Conservation (phyloP, 2,888 invertebrate species). For the Melinopterus prodromus region DNA sequence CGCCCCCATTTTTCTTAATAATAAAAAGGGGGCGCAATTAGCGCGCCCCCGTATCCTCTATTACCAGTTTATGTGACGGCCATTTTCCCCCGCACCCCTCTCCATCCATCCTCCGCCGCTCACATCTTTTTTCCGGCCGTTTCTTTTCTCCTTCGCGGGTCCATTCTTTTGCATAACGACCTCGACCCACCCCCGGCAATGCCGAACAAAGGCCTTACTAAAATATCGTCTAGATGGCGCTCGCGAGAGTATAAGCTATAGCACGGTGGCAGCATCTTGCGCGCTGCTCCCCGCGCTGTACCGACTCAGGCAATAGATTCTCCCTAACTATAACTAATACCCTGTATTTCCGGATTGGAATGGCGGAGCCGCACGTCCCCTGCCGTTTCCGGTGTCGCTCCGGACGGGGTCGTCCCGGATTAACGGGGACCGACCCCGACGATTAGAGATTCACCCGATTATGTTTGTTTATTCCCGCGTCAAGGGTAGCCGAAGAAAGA, state of each 20-base stretch:
- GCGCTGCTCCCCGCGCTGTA: slow-evolving; percentile 18
- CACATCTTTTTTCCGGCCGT: slow-evolving; percentile 17
- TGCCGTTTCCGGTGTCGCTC: slow-evolving; percentile 54
- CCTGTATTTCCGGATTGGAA: slow-evolving; percentile 59
- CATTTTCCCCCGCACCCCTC: not conserved
- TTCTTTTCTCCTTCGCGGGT: slow-evolving; percentile 15
- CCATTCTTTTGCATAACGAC: slow-evolving; percentile 24
- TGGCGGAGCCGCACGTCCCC: slow-evolving; percentile 60
- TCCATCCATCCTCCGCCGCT: not conserved
- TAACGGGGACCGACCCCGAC: not conserved
- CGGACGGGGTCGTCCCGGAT: slow-evolving; percentile 25
- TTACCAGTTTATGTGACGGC: not conserved
- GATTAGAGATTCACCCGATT: slow-evolving; percentile 4
- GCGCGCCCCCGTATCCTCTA: slow-evolving; percentile 15
- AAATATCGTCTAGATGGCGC: slow-evolving; percentile 5
- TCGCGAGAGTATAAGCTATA: not conserved
- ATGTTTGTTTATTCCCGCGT: not conserved
- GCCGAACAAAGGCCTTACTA: slow-evolving; percentile 11
- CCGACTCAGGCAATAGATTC: slow-evolving; percentile 47
- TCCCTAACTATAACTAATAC: slow-evolving; percentile 60
- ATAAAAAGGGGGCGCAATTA: slow-evolving; percentile 23
- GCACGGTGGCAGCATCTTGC: slow-evolving; percentile 45
- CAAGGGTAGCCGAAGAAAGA: not conserved
- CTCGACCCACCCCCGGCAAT: slow-evolving; percentile 16
- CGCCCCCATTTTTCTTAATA: slow-evolving; percentile 20